A percentile compares a stretch with the other conserved stretches of the same genome.
These are phyloP conservation scores for Cuniculus paca DNA, from an alignment of 2,797 vertebrate species.

Conservation along the genomic window DNA sequence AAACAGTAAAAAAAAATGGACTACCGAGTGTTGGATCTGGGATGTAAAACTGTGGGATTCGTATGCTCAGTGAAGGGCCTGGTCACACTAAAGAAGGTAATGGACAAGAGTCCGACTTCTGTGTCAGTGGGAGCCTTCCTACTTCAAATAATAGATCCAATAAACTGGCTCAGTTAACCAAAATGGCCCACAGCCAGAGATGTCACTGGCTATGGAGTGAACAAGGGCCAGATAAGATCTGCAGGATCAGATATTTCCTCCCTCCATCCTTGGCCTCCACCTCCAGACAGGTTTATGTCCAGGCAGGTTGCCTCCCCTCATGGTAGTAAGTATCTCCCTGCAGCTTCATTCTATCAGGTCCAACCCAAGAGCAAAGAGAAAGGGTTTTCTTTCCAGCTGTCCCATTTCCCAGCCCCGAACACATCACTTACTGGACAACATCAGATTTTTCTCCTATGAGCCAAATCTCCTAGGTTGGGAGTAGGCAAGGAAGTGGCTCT, in stretches of 20 bases:
- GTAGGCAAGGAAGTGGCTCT: neutral
- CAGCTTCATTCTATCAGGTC: neutral
- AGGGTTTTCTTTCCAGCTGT: neutral
- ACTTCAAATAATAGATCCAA: neutral
- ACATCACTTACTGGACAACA: neutral
- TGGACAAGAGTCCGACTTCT: neutral
- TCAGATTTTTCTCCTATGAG: neutral
- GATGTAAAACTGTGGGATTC: rapidly evolving
- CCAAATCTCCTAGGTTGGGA: neutral
- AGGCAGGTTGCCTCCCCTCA: neutral
- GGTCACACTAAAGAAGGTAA: neutral
- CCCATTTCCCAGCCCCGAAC: neutral
- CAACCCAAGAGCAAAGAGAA: neutral
- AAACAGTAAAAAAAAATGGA: neutral
- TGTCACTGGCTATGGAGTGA: neutral
- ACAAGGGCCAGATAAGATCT: neutral
- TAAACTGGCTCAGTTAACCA: neutral
- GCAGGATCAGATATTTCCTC: neutral
- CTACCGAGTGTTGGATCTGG: neutral
- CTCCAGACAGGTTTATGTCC: neutral
- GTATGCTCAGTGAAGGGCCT: rapidly evolving
- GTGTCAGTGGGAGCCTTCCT: neutral
- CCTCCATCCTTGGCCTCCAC: neutral
- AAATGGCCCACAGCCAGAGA: neutral
- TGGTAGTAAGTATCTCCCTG: neutral